A percentile compares a stretch with the other conserved stretches of the same genome.
Evolutionary conservation across 2,888 invertebrate genomes (phyloP).

Genomic region (Nasonia oneida): DNA sequence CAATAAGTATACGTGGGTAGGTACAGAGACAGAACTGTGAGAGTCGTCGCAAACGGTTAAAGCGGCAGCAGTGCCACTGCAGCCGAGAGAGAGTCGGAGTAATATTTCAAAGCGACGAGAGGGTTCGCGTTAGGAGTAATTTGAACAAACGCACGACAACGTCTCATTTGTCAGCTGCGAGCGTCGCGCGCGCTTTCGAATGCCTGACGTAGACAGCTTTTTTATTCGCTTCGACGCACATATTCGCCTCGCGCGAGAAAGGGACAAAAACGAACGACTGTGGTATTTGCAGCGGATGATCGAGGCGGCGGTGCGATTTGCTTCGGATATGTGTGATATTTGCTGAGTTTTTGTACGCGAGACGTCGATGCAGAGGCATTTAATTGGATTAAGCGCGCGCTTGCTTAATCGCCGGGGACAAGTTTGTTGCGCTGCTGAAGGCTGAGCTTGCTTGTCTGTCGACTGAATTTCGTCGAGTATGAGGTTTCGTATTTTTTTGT

Average conservation of each 20-base stretch:
- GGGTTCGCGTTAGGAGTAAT: slow-evolving; percentile 72
- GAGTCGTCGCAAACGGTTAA: slow-evolving; percentile 39
- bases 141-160: slow-evolving; percentile 78
- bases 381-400: slow-evolving; percentile 68
- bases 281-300: slow-evolving; percentile 6
- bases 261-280: slow-evolving; percentile 23
- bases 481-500: neutral
- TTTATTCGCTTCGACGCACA: slow-evolving; percentile 20
- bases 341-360: neutral
- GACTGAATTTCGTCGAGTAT: slow-evolving; percentile 17
- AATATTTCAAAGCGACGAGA: slow-evolving; percentile 77
- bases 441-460: slow-evolving; percentile 32
- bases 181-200: slow-evolving; percentile 66
- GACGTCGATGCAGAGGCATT: slow-evolving; percentile 5
- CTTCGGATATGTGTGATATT: slow-evolving; percentile 27
- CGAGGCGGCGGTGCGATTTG: slow-evolving; percentile 13
- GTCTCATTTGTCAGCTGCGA: slow-evolving; percentile 76
- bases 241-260: neutral
- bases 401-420: slow-evolving; percentile 62
- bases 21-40: neutral
- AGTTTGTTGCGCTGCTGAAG: slow-evolving; percentile 31
- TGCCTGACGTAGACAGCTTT: slow-evolving; percentile 45
- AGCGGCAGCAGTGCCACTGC: slow-evolving; percentile 26
- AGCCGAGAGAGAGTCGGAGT: slow-evolving; percentile 64
- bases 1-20: neutral